A percentile compares a stretch with the other conserved stretches of the same genome.
Conservation (phyloP, 1,140 invertebrate genomes). For the Littorina saxatilis region DNA sequence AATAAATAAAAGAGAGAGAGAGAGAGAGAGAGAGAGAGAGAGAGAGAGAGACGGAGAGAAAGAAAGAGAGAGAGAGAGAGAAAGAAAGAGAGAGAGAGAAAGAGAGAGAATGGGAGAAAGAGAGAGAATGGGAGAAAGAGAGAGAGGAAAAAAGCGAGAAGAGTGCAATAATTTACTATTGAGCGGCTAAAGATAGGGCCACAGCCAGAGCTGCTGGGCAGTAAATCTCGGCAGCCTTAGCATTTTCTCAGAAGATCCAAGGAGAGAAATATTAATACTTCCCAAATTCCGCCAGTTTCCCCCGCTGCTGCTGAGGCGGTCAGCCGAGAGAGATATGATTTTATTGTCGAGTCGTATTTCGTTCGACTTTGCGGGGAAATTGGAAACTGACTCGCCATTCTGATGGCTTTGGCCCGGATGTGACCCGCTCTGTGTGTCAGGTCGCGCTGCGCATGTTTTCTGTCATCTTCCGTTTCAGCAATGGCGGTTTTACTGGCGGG, state of each 20-base stretch:
- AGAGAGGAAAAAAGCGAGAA: no score
- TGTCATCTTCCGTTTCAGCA: slow-evolving; percentile 23
- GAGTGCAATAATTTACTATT: slow-evolving; percentile 44
- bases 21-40: no score
- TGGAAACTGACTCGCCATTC: slow-evolving; percentile 27
- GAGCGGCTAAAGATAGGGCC: slow-evolving; percentile 39
- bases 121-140: no score
- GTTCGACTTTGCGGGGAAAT: slow-evolving; percentile 21
- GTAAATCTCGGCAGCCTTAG: neutral
- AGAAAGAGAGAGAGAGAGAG: no score
- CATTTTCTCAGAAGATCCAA: slow-evolving; percentile 18
- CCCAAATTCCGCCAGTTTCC: slow-evolving; percentile 22
- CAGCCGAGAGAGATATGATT: slow-evolving; percentile 22
- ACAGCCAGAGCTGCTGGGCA: neutral
- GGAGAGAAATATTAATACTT: slow-evolving; percentile 20
- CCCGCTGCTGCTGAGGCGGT: neutral
- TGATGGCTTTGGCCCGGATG: slow-evolving; percentile 19
- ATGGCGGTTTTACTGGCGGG: no score
- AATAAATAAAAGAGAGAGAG: slow-evolving; percentile 51
- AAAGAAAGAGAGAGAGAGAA: no score
- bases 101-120: no score
- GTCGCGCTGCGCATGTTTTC: slow-evolving; percentile 12
- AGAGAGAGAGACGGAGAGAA: no score
- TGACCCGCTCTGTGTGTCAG: neutral
- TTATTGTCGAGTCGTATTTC: slow-evolving; percentile 21